Base-by-base conservation (phyloP, 2,797 vertebrate species). In the Natrix natrix region DNA sequence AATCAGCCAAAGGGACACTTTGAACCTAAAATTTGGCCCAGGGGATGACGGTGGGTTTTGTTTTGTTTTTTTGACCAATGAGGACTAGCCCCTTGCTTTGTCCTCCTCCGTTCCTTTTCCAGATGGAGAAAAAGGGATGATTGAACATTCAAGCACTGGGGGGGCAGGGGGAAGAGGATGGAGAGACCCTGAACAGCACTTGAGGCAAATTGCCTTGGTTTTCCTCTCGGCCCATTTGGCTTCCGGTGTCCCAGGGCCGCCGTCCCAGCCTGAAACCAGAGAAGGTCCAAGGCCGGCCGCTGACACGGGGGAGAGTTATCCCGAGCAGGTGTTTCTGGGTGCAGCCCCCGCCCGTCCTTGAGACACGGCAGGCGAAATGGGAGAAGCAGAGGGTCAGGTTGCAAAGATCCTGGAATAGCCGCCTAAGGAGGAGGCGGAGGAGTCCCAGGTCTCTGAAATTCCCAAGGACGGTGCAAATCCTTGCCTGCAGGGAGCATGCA, bases 111-210 rank as follows among this genome's bases (percentile, higher is more conserved):
- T 5, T 66, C 20, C 54, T 12, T 43, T 10, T 20, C 14, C 97
- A 99, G 99, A 99, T 98, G 97, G 99, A 99, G 95, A 48, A 48
- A 55, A 37, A 32, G 2, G n/a, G n/a, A 37, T 8, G 17, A 20
- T 20, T 37, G n/a, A 37, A 37, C 69, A 20, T 7, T 37, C 8
- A 20, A 37, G 69, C n/a, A 8, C 2, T 74, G 0, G 48, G 48
- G 48, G 11, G 48, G 11, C 20, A 2, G 12, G 16, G 60, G 3
- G 4, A 8, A 16, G 28, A 78, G 4, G 48, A 5, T 1, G 52
- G 37, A 10, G 0, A 32, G 66, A 32, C 14, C 66, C 66, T 0
- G n/a, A 69, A 16, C 14, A 74, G 57, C 17, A 22, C 7, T 59
- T 20, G 7, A 20, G 57, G 7, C 4, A 12, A 37, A 43, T 32